Evolutionary conservation across 1,140 invertebrate species (phyloP), one percentile per base, ranked within the genome.

Genomic region (Zaprionus kolodkinae): DNA sequence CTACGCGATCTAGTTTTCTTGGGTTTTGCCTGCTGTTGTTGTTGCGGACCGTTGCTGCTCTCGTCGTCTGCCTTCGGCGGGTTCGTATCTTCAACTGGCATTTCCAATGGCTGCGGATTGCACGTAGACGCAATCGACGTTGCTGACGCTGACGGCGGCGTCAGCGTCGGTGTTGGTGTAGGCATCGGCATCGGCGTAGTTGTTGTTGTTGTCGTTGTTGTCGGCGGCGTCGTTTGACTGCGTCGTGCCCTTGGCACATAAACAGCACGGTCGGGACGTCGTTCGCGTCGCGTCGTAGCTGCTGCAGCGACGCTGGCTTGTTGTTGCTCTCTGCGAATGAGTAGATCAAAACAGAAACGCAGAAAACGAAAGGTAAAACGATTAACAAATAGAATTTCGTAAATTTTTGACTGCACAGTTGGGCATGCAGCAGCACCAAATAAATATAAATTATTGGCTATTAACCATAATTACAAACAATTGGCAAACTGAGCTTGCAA

Each of bases 201-300:
- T 62, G 67, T 38, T 73, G 72, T 43, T 21, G 72, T 72, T 66
- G 88, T 78, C 74, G 80, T 89, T 61, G 88, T 78, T 52, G 86
- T 91, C 75, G 92, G 91, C 65, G 84, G 88, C 38, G 91, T 93
- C 72, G 94, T 94, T 43, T 93, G 88, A 75, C 93, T 93, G 60
- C 96, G 94, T 67, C 95, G 93, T 70, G 95, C 95, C 81, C 95
- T 93, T 69, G 96, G 96, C 21, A 97, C 95, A 93, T 97, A 97
- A 38, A 97, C 94, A 6, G 96, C 96, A 6, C 95, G 94, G 92
- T 97, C 96, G 62, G 96, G 96, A 79, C 96, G 94, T 64, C 94
- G 94, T 69, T 95, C 93, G 52, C 94, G 93, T 64, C 91, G 72
- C 43, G 77, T 78, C 7, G 81, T 67, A 72, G 80, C 72, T 61